Evolutionary conservation across 1,140 invertebrate genomes (phyloP), one percentile per base, ranked within the genome.

Genomic region (Bursaphelenchus mucronatus): DNA sequence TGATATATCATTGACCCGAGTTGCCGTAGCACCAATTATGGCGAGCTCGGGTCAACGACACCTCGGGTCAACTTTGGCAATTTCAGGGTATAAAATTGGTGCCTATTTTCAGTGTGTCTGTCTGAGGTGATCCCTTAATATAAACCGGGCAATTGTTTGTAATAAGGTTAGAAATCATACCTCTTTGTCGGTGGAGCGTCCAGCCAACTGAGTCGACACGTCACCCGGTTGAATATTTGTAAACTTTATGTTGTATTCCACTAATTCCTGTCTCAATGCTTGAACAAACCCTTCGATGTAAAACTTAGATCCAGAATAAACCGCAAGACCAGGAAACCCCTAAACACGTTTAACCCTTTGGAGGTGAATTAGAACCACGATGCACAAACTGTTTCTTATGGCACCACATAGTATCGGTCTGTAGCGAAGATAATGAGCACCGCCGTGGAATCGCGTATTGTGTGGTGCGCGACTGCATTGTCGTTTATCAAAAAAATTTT

Each of bases 181-280:
- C 78, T 84, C 83, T 46, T 64, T 54, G 63, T 84, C 83, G 8
- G 83, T 83, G 13, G 82, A 80, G 21, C 72, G 73, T 15, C 47
- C 15, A 5, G 79, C 55, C 2, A 84, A 74, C 51, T 82, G 75
- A n/a, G 83, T 84, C 15, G 74, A 71, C 5, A 84, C 83, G 73
- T 84, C 83, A 7, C 83, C 83, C 9, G 83, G 83, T 57, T 84
- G 83, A 55, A 84, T 78, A 70, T 80, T 83, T 7, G 83, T 84
- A 15, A 84, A 78, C 30, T 74, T 71, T 45, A 84, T 70, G 39
- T 81, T 81, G 57, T 69, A 65, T 3, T 80, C 75, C 17, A 75
- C 66, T 9, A 83, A 66, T 66, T 84, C 83, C 17, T 78, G 73
- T 46, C 83, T 72, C 56, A 84, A 63, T 10, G 76, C 83, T 62